Conservation (phyloP, 2,888 invertebrate species). For the Cephus sareptanus region DNA sequence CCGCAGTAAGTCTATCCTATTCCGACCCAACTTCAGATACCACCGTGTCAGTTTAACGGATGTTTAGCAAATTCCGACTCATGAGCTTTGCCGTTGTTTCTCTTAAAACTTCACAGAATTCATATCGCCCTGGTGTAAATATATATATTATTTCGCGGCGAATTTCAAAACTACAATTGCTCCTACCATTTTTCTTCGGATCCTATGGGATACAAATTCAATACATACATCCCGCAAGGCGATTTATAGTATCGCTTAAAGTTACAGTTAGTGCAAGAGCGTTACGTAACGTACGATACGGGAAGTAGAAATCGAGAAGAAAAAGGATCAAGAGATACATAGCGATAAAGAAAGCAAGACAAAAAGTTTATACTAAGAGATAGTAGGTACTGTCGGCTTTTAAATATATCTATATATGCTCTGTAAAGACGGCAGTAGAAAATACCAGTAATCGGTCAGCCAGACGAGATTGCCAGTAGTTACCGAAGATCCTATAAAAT, state of each 20-base stretch:
- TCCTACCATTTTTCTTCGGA: not conserved
- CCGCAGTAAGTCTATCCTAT: not conserved
- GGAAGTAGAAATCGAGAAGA: conserved; percentile 9
- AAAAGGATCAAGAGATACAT: conserved; percentile 7
- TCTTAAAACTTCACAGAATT: not conserved
- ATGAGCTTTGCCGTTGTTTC: not conserved
- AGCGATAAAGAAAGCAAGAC: not conserved
- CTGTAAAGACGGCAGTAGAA: not conserved
- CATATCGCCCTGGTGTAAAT: not conserved
- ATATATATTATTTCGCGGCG: not conserved
- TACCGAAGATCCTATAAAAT: not conserved
- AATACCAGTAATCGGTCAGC: not conserved
- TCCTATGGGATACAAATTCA: not conserved
- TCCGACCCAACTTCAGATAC: not conserved
- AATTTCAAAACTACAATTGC: not conserved
- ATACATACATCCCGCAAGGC: not conserved
- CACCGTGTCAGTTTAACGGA: not conserved
- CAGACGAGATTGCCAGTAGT: conserved; percentile 30
- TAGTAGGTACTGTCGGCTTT: not conserved
- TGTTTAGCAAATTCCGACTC: not conserved
- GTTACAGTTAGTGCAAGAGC: conserved; percentile 3
- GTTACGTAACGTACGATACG: conserved; percentile 13
- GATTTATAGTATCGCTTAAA: conserved; percentile 21
- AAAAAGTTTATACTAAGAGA: not conserved
- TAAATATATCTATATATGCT: not conserved